Base-by-base conservation (phyloP, 1,140 invertebrate genomes). In the Meteorus sp. region DNA sequence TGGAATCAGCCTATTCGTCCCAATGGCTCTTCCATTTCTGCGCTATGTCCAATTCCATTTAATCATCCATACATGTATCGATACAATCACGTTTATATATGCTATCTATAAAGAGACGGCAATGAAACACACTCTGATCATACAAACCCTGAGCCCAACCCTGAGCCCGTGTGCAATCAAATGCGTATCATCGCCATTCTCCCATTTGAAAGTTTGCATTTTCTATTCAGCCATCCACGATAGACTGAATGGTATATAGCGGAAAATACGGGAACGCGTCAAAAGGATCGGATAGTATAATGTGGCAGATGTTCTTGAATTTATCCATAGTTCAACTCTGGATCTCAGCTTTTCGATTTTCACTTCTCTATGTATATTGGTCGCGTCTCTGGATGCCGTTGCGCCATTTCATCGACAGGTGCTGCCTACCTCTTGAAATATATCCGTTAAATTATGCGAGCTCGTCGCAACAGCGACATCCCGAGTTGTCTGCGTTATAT, bases 371-470 rank as follows among this genome's bases (percentile, higher is more conserved):
- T 20, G 29, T 33, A n/a, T n/a, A n/a, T n/a, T n/a, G 15, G 29
- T 50, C 35, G 56, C 35, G 17, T 45, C 43, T 35, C 44, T n/a
- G n/a, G 39, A 48, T 47, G 29, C 25, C 19, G 25, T 19, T 25
- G 45, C 33, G 25, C 23, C 13, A 43, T 17, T 33, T 17, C 31
- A 35, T 41, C 56, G 56, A 58, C 56, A 58, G 45, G 45, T 47
- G 55, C 43, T 33, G 56, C 56, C 35, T 27, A 11, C n/a, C 13
- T 23, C 56, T 31, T 11, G 56, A 58, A 50, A 58, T 58, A 58
- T 58, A 45, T 58, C 56, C 56, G 56, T 50, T 58, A 58, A 58
- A 58, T 58, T 58, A 58, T 58, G 56, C 56, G 47, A 27, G 45
- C 47, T 15, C 47, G 22, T 20, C 56, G 56, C 47, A 47, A 43